Evolutionary conservation across 1,140 invertebrate species (phyloP), one percentile per base, ranked within the genome.

Genomic region (Kradibia gibbosae): DNA sequence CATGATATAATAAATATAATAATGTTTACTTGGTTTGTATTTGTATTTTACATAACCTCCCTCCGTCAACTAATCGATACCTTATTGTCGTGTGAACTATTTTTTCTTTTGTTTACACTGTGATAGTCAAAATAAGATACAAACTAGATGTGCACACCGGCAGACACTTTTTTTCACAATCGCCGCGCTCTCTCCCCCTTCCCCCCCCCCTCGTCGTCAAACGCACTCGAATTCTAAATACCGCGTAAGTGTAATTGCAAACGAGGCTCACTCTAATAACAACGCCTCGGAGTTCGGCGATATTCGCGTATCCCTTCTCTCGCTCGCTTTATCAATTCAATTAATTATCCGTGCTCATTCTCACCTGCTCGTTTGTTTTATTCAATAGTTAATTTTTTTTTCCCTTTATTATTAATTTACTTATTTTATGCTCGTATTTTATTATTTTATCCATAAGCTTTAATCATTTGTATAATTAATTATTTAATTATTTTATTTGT

Each of bases 41-140:
- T 91, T 88, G 86, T 91, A 91, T 90, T 88, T 90, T 91, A 91
- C 89, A 91, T 88, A 86, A 86, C 87, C 83, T 87, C 85, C 87
- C 86, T 88, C 86, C 84, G 84, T 87, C 88, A 89, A 90, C 88
- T 91, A 91, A 91, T 91, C 89, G 85, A 91, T 91, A 91, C 88
- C 87, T 91, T 91, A 91, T 91, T 91, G 90, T 91, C 90, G 90
- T 90, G 89, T 89, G 87, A 91, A 91, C 90, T 89, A 88, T 88
- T 87, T n/a, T n/a, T 84, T 85, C 62, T 83, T 84, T 81, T 39
- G 55, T 78, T 83, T 70, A 60, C 75, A 77, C 53, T 53, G 74
- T 82, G 74, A 62, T 82, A 77, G 53, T 77, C 55, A 78, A 78
- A 70, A 78, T 75, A 82, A 80, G 50, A 71, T 80, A 72, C 65